phyloP scores from a whole-genome alignment of 2,888 invertebrate species.

The Drosophila mayaguana region DNA sequence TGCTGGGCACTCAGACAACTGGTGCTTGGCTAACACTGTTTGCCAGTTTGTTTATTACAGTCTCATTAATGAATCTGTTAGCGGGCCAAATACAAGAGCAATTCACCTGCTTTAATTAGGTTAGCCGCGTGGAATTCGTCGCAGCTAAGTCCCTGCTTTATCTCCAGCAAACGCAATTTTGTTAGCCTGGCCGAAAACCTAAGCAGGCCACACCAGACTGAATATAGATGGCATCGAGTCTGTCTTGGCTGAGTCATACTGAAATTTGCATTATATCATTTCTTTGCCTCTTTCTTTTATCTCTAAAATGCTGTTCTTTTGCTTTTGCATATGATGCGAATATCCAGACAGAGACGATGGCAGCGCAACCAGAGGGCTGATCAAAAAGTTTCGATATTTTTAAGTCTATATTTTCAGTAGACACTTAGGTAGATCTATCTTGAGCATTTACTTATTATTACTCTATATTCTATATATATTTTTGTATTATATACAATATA shows the following conservation, averaged over 20 bases:
- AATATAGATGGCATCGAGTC: neutral
- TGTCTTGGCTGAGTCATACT: conserved; percentile 16
- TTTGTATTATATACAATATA: no score
- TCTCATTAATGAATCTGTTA: conserved; percentile 5
- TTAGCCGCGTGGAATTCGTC: neutral
- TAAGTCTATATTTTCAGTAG: neutral
- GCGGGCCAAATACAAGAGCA: no score
- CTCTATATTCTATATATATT: no score
- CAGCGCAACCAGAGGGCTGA: neutral
- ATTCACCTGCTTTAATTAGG: neutral
- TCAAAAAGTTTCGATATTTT: neutral
- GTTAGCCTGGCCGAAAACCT: conserved; percentile 7
- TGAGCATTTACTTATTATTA: no score
- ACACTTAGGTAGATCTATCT: neutral
- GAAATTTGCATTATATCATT: conserved; percentile 57
- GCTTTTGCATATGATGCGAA: neutral
- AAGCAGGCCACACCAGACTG: neutral
- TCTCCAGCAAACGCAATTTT: conserved; percentile 18
- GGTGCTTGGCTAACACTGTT: neutral
- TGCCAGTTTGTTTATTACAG: neutral
- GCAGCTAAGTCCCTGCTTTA: neutral
- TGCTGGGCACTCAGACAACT: neutral
- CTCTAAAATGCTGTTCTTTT: neutral
- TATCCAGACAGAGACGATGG: neutral
- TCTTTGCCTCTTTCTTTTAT: conserved; percentile 2